phyloP scores from a whole-genome alignment of 37 sponge, comb jelly and placozoan species.

The Cliona cf. orientalis region DNA sequence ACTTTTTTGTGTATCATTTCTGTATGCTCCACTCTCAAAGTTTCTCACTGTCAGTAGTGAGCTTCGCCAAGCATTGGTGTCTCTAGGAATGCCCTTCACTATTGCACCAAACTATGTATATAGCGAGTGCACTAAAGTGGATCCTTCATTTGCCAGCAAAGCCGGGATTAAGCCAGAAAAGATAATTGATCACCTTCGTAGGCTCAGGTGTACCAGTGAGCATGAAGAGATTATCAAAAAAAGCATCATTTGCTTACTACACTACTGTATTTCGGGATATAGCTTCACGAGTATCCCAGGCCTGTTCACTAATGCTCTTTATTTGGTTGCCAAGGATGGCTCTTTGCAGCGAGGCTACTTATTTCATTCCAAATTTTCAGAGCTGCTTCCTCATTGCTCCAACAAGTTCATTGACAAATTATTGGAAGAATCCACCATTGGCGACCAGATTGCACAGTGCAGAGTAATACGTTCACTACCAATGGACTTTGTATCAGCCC shows the following conservation, averaged over 20 bases:
- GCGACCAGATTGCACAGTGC: background rate
- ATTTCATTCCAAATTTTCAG: conserved; percentile 3
- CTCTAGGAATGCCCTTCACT: conserved; percentile 45
- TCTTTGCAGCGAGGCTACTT: conserved; percentile 7
- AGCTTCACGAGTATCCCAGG: background rate
- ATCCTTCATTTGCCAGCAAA: background rate
- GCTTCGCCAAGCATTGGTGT: conserved; percentile 1
- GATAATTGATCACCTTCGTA: conserved; percentile 7
- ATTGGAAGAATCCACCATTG: conserved; percentile 7
- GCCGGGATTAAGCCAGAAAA: background rate
- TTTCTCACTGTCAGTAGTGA: background rate
- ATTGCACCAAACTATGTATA: background rate
- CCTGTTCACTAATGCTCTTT: background rate
- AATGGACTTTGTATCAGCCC: conserved; percentile 28
- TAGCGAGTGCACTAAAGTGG: background rate
- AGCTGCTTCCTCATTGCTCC: conserved; percentile 37
- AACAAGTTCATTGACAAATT: conserved; percentile 21
- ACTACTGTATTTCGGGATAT: background rate
- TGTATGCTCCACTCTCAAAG: too few species aligned
- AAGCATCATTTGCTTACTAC: conserved; percentile 8
- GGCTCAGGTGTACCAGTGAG: background rate
- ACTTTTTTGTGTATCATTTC: too few species aligned
- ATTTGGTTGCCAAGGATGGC: conserved; percentile 23
- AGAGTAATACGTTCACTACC: conserved; percentile 28
- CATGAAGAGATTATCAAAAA: background rate